These are phyloP conservation scores for Trichogramma dendrolimi DNA, from an alignment of 2,888 invertebrate species.

Conservation along the genomic window DNA sequence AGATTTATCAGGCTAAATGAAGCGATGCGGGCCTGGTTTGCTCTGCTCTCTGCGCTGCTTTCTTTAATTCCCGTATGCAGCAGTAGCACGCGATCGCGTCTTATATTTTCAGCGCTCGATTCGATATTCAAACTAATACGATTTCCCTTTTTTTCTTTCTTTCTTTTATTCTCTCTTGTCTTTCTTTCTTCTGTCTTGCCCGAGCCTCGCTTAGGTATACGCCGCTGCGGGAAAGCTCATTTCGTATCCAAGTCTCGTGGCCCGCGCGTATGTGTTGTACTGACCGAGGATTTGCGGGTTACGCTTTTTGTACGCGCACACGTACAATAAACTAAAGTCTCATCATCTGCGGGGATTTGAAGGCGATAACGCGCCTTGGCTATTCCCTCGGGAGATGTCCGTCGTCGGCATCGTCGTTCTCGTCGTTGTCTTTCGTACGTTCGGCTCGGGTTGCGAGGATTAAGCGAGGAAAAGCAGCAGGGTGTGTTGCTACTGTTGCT, in stretches of 20 bases:
- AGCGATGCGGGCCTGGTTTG: not conserved
- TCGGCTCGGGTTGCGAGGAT: not conserved
- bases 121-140: conserved; percentile 29
- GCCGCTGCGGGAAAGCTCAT: conserved; percentile 37
- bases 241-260: conserved; percentile 46
- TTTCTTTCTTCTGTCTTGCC: not conserved
- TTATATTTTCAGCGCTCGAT: conserved; percentile 1
- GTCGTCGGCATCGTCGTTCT: conserved; percentile 1
- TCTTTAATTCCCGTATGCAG: not conserved
- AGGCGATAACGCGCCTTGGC: conserved; percentile 31
- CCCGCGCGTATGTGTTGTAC: conserved; percentile 39
- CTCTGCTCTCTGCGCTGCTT: not conserved
- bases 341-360: conserved; percentile 52
- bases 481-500: too few relatives aligned
- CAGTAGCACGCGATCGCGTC: not conserved
- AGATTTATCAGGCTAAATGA: conserved; percentile 49
- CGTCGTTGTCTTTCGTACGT: conserved; percentile 12
- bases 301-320: conserved; percentile 35
- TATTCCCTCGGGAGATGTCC: conserved; percentile 19
- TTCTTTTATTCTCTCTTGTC: not conserved
- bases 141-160: not conserved
- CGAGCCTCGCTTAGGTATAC: not conserved
- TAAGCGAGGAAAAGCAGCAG: too few relatives aligned
- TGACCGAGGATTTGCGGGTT: conserved; percentile 25
- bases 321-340: conserved; percentile 52